These are phyloP conservation scores for Dendrocincla fuliginosa DNA, from an alignment of 2,797 vertebrate species.

Conservation along the genomic window DNA sequence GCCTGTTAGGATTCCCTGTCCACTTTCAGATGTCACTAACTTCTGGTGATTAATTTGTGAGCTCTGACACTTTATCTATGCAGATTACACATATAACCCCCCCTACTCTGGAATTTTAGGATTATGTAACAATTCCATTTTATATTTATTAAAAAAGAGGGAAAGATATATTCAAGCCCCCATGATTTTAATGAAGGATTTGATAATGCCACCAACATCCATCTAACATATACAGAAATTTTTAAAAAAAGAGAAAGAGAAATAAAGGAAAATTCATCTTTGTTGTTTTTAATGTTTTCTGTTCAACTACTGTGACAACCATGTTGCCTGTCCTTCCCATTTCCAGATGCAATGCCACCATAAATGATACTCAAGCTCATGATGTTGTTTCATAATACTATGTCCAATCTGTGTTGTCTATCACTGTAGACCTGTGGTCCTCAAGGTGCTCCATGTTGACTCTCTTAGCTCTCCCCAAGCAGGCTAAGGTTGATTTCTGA, in stretches of 20 bases:
- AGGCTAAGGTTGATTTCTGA: neutral
- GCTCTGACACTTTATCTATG: neutral
- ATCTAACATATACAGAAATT: neutral
- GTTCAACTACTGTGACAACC: neutral
- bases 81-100: neutral
- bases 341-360: neutral
- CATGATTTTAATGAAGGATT: neutral
- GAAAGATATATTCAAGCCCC: neutral
- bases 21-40: slow-evolving; percentile 1
- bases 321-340: neutral
- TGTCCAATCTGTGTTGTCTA: neutral
- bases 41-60: slow-evolving; percentile 29
- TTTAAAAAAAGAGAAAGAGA: neutral
- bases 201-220: neutral
- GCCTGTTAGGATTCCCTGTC: slow-evolving; percentile 41
- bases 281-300: neutral
- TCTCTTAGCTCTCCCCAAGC: neutral
- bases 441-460: neutral
- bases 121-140: neutral
- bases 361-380: neutral
- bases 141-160: neutral
- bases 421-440: neutral
- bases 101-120: neutral
- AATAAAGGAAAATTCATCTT: neutral
- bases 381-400: neutral